A percentile compares a stretch with the other conserved stretches of the same genome.
Evolutionary conservation across 2,888 invertebrate species (phyloP).

Genomic region (Phasia obesa): DNA sequence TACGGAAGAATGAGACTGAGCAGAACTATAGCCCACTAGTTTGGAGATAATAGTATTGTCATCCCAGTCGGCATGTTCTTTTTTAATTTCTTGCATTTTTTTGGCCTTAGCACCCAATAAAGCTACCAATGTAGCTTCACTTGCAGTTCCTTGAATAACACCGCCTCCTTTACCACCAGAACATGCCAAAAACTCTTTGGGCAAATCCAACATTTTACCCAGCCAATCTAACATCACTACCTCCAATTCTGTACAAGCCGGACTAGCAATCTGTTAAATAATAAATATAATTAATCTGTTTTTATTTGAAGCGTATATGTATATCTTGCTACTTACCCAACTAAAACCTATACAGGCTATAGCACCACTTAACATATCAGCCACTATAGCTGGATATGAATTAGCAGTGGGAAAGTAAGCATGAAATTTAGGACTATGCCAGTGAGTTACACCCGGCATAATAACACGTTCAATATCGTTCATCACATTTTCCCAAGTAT

Average conservation of each 20-base stretch:
- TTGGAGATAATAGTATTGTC: slow-evolving; percentile 89
- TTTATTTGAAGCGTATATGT: neutral
- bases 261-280: slow-evolving; percentile 91
- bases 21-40: slow-evolving; percentile 93
- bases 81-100: slow-evolving; percentile 86
- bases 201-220: slow-evolving; percentile 94
- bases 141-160: slow-evolving; percentile 96
- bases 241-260: slow-evolving; percentile 97
- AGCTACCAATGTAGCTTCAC: slow-evolving; percentile 96
- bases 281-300: slow-evolving; percentile 78
- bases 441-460: slow-evolving; percentile 99
- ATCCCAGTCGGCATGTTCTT: slow-evolving; percentile 88
- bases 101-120: slow-evolving; percentile 94
- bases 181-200: slow-evolving; percentile 91
- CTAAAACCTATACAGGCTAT: slow-evolving; percentile 98
- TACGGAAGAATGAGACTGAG: slow-evolving; percentile 96
- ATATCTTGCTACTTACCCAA: slow-evolving; percentile 88
- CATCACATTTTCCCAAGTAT: slow-evolving; percentile 96
- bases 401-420: slow-evolving; percentile 97
- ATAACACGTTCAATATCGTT: slow-evolving; percentile 96
- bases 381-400: slow-evolving; percentile 96
- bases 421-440: slow-evolving; percentile 98
- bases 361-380: slow-evolving; percentile 96
- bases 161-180: slow-evolving; percentile 94
- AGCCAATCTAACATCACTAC: slow-evolving; percentile 98